Base-by-base conservation (phyloP, 64 coral and sea anemone species). In the Montipora efflorescens region DNA sequence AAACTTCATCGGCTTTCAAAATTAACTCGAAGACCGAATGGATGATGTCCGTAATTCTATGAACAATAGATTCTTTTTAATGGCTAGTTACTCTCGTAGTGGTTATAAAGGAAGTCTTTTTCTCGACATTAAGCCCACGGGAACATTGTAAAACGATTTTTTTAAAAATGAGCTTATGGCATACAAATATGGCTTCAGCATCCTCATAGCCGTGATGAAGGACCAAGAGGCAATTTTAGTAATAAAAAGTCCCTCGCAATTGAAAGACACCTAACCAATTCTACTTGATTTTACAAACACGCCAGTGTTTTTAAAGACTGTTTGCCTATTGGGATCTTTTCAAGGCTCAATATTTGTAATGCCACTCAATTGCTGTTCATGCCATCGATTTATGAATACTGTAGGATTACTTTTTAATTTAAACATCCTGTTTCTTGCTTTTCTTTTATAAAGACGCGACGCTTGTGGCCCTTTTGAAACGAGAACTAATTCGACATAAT, bases 381-480 rank as follows among this genome's bases (percentile, higher is more conserved):
- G 9, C 82, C 66, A 86, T 86, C 82, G 71, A 66, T 86, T 72
- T 86, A 36, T 86, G 82, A 86, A 86, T 86, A 86, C 64, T 86
- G 12, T 49, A 50, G 64, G 82, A 72, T 86, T 71, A 72, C 66
- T 71, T 71, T 62, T 71, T 86, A 49, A 86, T 16, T 86, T 86
- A 71, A n/a, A 71, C 25, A 36, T 7, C 62, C 15, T 4, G 44
- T 12, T 86, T 70, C 66, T 19, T 21, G 5, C 14, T 70, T 86
- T 19, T 50, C 21, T 23, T 71, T 5, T 20, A 36, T 36, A 8
- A 72, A n/a, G 16, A 36, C 44, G 22, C 64, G 64, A 86, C 19
- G 2, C 11, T 7, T 11, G 7, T 86, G 4, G 61, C 16, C 59
- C n/a, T 48, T 11, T 14, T 16, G 4, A 67, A 67, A 67, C 62